These are phyloP conservation scores for Eidolon dupreanum DNA, from an alignment of 2,797 vertebrate species.

Conservation along the genomic window DNA sequence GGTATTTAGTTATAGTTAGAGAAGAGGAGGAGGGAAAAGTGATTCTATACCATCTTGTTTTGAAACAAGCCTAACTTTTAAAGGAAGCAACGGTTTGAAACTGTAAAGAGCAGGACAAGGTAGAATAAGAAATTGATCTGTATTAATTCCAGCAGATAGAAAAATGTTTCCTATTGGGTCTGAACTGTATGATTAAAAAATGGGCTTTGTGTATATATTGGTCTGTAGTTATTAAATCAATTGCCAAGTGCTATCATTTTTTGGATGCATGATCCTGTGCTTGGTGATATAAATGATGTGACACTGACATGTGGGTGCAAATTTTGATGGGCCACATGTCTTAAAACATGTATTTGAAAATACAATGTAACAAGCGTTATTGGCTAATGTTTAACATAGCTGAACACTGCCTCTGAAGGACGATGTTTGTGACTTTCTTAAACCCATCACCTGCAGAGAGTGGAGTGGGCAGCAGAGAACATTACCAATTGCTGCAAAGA, in stretches of 20 bases:
- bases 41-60: neutral
- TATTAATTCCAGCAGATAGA: neutral
- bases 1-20: neutral
- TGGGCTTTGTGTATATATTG: neutral
- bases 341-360: neutral
- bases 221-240: neutral
- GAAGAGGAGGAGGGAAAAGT: neutral
- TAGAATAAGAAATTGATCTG: neutral
- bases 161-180: neutral
- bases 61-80: conserved; percentile 16
- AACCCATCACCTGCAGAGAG: neutral
- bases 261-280: neutral
- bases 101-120: neutral
- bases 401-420: neutral
- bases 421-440: neutral
- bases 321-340: neutral
- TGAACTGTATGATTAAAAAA: neutral
- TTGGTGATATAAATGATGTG: neutral
- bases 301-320: neutral
- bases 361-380: neutral
- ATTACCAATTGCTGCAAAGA: neutral
- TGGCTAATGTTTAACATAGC: neutral
- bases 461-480: neutral
- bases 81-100: neutral
- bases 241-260: neutral